Conservation (phyloP, 2,888 invertebrate species). For the Dichetophora obliterata region DNA sequence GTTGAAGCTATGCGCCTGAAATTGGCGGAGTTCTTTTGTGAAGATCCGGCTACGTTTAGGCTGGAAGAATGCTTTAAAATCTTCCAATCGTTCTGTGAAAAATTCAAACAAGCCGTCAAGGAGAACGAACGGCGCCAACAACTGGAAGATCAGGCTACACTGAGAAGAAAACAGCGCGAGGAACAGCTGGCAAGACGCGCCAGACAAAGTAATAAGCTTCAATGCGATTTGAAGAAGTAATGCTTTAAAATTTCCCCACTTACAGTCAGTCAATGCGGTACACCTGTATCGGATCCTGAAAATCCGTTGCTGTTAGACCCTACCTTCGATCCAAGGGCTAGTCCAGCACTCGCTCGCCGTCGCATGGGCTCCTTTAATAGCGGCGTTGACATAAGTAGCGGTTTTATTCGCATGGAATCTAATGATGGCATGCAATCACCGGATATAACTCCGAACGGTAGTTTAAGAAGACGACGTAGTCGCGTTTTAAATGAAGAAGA, state of each 20-base stretch:
- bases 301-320: conserved; percentile 82
- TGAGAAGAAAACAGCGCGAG: conserved; percentile 81
- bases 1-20: conserved; percentile 85
- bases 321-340: conserved; percentile 81
- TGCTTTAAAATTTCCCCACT: neutral
- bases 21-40: conserved; percentile 94
- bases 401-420: conserved; percentile 59
- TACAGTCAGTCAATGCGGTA: conserved; percentile 77
- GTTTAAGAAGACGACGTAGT: conserved; percentile 83
- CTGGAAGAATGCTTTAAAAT: conserved; percentile 94
- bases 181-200: conserved; percentile 77
- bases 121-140: conserved; percentile 88
- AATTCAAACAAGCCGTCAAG: conserved; percentile 84
- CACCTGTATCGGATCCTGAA: conserved; percentile 81
- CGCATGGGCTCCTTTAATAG: conserved; percentile 78
- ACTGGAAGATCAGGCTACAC: conserved; percentile 89
- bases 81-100: conserved; percentile 88
- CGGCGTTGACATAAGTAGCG: conserved; percentile 59
- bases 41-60: conserved; percentile 89
- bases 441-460: conserved; percentile 92
- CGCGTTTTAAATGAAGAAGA: conserved; percentile 86
- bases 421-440: conserved; percentile 66
- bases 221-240: neutral
- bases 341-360: conserved; percentile 77
- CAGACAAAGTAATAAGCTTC: conserved; percentile 72